Base-by-base conservation (phyloP, 2,113 vertebrate species). In the Laticauda laticaudata region DNA sequence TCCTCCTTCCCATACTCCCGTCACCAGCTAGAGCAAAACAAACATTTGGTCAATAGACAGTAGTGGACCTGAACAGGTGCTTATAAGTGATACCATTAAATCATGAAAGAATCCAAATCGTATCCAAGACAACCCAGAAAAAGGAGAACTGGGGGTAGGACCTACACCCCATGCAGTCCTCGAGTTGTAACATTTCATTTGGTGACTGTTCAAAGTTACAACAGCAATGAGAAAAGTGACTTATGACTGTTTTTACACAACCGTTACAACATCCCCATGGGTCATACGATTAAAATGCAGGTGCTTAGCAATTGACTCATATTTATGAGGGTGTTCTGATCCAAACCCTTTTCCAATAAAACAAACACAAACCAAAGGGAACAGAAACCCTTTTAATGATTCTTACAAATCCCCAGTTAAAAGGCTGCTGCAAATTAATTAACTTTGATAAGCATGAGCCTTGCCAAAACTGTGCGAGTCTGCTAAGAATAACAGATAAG, bases 1-100 rank as follows among this genome's bases (percentile, higher is more conserved):
- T 88, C 96, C 97, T 92, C 99, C 98, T 92, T 98, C 96, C 98
- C 98, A 98, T 57, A 98, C 98, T 95, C 98, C 98, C 0, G 97
- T 97, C 94, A 99, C 97, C 92, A 99, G 97, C 99, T 99, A 64
- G 89, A 54, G 8, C 95, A 14, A 57, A 95, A 95, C 54, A 95
- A 53, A 0, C 56, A 18, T 51, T 87, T 5, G 54, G 29, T 43
- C 34, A 86, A 29, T 3, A 5, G 34, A 94, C 93, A 96, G 39
- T 0, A 85, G 59, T 85, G 43, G 69, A 93, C 29, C 53, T 54
- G 51, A 0, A 34, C 12, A 34, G n/a, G 56, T 57, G 51, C 87
- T 0, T 14, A 0, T 24, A 93, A 64, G 91, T 1, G 88, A 69
- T 81, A 9, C n/a, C 34, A 9, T 21, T 15, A 75, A 55, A 43